A percentile compares a stretch with the other conserved stretches of the same genome.
These are phyloP conservation scores for Mesorhabditis belari DNA, from an alignment of 2,888 invertebrate species.

Conservation along the genomic window DNA sequence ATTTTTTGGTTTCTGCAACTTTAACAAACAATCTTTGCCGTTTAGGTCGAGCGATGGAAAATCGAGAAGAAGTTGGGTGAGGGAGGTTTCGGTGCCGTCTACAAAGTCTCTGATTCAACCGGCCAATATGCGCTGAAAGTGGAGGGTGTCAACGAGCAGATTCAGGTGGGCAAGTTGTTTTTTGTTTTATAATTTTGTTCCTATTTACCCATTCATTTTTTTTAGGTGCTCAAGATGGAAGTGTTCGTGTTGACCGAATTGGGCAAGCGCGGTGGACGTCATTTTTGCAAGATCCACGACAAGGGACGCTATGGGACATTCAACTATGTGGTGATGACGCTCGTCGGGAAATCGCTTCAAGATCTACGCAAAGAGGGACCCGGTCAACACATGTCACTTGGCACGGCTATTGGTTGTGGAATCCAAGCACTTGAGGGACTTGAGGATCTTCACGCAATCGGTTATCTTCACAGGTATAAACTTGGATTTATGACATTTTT, in stretches of 20 bases:
- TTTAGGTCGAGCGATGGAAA: constrained; percentile 39
- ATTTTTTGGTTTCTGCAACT: too few species aligned
- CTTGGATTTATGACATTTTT: neutral
- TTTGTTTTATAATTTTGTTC: neutral
- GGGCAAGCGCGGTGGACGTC: constrained; percentile 38
- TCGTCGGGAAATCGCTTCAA: constrained; percentile 41
- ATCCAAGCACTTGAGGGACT: constrained; percentile 31
- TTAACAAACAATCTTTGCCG: neutral
- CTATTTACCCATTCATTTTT: neutral
- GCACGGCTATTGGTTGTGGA: constrained; percentile 27
- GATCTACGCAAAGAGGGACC: constrained; percentile 25
- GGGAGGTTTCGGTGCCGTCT: constrained; percentile 47
- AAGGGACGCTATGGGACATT: constrained; percentile 44
- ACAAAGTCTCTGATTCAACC: constrained; percentile 29
- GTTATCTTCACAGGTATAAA: constrained; percentile 37
- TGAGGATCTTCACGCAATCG: constrained; percentile 44
- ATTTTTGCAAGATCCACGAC: constrained; percentile 50
- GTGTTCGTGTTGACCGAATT: constrained; percentile 45
- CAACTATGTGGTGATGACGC: constrained; percentile 49
- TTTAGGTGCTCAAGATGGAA: constrained; percentile 48
- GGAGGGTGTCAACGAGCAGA: constrained; percentile 38
- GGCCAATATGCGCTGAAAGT: constrained; percentile 46
- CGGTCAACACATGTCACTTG: constrained; percentile 29
- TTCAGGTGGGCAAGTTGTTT: constrained; percentile 24
- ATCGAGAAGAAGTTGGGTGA: constrained; percentile 45